Evolutionary conservation across 2,797 vertebrate species (phyloP).

Genomic region (Poeciliopsis turneri): DNA sequence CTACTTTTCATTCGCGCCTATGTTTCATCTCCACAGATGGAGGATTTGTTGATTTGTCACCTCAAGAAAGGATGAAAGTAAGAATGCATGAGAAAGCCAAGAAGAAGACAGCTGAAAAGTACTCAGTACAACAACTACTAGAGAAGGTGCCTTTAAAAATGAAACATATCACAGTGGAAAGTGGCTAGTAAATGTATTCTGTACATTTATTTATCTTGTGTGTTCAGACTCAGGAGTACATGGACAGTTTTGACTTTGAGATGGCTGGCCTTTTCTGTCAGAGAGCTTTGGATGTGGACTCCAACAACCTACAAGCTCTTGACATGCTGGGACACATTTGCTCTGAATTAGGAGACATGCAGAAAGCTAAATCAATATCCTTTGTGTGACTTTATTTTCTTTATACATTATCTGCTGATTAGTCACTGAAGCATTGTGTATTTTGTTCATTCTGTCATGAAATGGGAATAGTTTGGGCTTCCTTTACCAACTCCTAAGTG

Average conservation of each 20-base stretch:
- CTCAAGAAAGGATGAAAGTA: slow-evolving; percentile 82
- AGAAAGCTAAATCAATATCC: slow-evolving; percentile 86
- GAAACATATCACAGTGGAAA: background rate
- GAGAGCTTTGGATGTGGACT: slow-evolving; percentile 83
- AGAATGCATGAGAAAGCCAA: slow-evolving; percentile 84
- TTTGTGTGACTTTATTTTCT: slow-evolving; percentile 35
- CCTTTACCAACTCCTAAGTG: slow-evolving; percentile 77
- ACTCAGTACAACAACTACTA: slow-evolving; percentile 79
- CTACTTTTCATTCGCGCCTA: background rate
- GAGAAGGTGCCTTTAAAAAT: slow-evolving; percentile 76
- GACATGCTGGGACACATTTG: slow-evolving; percentile 85
- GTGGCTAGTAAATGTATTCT: background rate
- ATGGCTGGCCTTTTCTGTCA: slow-evolving; percentile 86
- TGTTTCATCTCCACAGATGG: slow-evolving; percentile 41
- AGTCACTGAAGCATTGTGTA: background rate
- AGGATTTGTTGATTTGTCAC: slow-evolving; percentile 67
- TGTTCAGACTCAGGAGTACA: slow-evolving; percentile 81
- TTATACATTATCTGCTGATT: background rate
- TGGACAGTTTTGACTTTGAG: slow-evolving; percentile 85
- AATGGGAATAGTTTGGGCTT: slow-evolving; percentile 8
- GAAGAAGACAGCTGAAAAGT: slow-evolving; percentile 85
- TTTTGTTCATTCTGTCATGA: background rate
- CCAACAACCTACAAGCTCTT: slow-evolving; percentile 79
- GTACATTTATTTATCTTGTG: background rate
- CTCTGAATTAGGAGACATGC: slow-evolving; percentile 80